Evolutionary conservation across 1,140 invertebrate species (phyloP), one percentile per base, ranked within the genome.

Genomic region (Zaprionus davidi): DNA sequence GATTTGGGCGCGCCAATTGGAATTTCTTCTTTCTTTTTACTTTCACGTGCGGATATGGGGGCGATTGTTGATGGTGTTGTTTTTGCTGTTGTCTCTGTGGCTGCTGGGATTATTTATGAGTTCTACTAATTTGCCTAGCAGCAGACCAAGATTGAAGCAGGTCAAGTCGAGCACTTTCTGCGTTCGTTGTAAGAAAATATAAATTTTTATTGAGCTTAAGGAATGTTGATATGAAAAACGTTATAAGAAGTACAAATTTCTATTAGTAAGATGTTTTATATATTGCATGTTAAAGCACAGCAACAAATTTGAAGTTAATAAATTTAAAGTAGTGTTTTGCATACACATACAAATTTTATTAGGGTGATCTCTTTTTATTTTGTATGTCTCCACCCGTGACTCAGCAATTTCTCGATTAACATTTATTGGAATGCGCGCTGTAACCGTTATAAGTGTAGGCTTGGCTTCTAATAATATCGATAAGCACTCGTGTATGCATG

Each of bases 21-120:
- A 80, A 81, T 85, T 85, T 85, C 77, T 82, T 76, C 76, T 85
- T 76, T 81, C 84, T 87, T 87, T 87, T 83, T 87, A 87, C 84
- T 87, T 87, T 87, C 84, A 88, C 84, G 84, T 76, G 69, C 62
- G 67, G 22, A 46, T 72, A 80, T 69, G 78, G 76, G 71, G 76
- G 78, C 76, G 73, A 74, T 71, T 71, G 60, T 78, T 56, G 70
- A 71, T 78, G 46, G 20, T 26, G 71, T 69, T 13, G 36, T 46
- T 36, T 11, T n/a, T 34, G 26, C 12, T 70, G 36, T 46, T 36
- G 11, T 12, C 22, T 26, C 12, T 70, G 66, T 28, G 38, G 68
- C 56, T 71, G 34, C 34, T 71, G 57, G 78, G 65, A 71, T 85
- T 85, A 85, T 78, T 88, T 87, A 75, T 79, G 78, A 83, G 80